Evolutionary conservation across 2,888 invertebrate species (phyloP).

Genomic region (Parochlus steinenii): DNA sequence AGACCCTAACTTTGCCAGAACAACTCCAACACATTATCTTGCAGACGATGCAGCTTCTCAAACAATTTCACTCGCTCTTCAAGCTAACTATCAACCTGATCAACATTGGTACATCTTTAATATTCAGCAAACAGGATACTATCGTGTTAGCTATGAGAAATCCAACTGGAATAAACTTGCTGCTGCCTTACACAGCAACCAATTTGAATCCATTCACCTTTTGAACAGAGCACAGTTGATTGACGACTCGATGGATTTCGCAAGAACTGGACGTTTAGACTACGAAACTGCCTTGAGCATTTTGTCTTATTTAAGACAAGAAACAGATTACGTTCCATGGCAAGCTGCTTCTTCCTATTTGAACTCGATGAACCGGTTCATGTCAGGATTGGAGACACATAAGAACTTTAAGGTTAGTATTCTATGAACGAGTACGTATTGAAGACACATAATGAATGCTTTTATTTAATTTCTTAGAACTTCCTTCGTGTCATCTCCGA

Average conservation of each 20-base stretch:
- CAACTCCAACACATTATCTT: background rate
- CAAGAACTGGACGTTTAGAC: constrained; percentile 35
- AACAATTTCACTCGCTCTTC: background rate
- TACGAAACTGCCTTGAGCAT: constrained; percentile 31
- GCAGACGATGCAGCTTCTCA: background rate
- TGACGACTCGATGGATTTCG: constrained; percentile 47
- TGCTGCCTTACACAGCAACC: constrained; percentile 3
- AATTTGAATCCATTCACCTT: constrained; percentile 12
- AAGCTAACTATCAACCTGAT: too few relatives aligned
- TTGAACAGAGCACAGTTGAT: constrained; percentile 53
- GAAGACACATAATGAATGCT: too few relatives aligned
- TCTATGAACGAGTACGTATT: too few relatives aligned
- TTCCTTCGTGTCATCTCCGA: constrained; percentile 1
- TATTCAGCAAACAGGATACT: constrained; percentile 10
- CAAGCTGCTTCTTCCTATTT: too few relatives aligned
- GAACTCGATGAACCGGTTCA: too few relatives aligned
- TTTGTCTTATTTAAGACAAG: constrained; percentile 35
- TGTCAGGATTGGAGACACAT: too few relatives aligned
- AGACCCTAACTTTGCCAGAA: constrained; percentile 2
- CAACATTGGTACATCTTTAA: constrained; percentile 12
- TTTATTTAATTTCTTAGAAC: too few relatives aligned
- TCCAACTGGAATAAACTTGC: constrained; percentile 7
- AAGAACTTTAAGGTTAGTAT: too few relatives aligned
- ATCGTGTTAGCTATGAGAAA: constrained; percentile 10
- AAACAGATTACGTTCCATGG: constrained; percentile 42